These are phyloP conservation scores for Myrmophylax atrothorax DNA, from an alignment of 2,113 vertebrate species.

Conservation along the genomic window DNA sequence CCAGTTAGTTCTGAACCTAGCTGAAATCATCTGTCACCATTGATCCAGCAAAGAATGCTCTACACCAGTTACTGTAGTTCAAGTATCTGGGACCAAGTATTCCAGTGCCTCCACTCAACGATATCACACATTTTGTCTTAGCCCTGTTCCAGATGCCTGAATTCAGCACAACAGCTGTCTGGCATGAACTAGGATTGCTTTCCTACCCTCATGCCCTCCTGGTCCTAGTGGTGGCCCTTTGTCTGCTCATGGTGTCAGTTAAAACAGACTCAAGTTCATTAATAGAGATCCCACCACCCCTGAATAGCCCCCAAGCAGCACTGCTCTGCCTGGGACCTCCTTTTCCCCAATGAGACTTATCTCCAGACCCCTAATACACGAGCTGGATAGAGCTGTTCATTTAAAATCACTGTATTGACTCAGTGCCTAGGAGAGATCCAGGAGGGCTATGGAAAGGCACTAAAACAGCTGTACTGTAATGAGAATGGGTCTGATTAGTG, in stretches of 20 bases:
- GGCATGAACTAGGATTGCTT: not conserved
- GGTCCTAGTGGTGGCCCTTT: not conserved
- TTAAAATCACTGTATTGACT: constrained; percentile 1
- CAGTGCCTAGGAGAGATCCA: not conserved
- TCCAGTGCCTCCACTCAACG: not conserved
- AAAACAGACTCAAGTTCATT: not conserved
- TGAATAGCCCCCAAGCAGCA: not conserved
- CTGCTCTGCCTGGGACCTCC: not conserved
- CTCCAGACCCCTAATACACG: not conserved
- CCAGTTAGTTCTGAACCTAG: not conserved
- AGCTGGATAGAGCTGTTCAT: not conserved
- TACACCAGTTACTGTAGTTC: not conserved
- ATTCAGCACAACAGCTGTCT: not conserved
- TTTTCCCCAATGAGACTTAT: not conserved
- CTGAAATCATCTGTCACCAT: not conserved
- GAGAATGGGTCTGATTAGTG: not conserved
- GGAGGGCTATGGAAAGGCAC: not conserved
- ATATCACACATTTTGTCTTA: not conserved
- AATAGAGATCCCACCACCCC: not conserved
- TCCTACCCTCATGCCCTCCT: not conserved
- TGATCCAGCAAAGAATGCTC: not conserved
- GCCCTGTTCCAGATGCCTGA: not conserved
- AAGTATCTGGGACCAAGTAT: not conserved
- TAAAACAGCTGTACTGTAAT: not conserved
- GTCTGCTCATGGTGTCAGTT: not conserved